These are phyloP conservation scores for Stenopsyche tienmushanensis DNA, from an alignment of 1,140 invertebrate genomes.

Conservation along the genomic window DNA sequence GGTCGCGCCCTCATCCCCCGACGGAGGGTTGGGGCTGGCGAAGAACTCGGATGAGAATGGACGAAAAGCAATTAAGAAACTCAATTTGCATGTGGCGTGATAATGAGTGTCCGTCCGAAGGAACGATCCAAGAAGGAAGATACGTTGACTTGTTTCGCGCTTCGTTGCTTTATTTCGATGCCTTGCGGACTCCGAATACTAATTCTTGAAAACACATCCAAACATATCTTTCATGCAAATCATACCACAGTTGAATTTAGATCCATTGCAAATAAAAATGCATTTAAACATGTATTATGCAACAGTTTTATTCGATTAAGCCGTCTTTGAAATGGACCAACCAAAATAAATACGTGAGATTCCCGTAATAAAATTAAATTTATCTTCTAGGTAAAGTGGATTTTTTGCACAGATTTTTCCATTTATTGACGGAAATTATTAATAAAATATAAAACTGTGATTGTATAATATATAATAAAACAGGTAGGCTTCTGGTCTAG, in stretches of 20 bases:
- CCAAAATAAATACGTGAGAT: too few species aligned
- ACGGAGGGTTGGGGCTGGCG: neutral
- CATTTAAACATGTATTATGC: too few species aligned
- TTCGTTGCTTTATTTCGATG: too few species aligned
- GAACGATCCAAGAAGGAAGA: constrained; percentile 5
- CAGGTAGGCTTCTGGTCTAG: too few species aligned
- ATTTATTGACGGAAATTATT: too few species aligned
- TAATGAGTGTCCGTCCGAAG: constrained; percentile 28
- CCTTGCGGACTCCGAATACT: neutral
- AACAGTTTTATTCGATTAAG: too few species aligned
- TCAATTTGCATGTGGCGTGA: constrained; percentile 35
- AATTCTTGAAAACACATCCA: too few species aligned
- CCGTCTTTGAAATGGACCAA: too few species aligned
- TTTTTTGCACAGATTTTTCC: neutral
- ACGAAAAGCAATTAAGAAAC: constrained; percentile 35
- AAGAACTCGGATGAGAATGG: constrained; percentile 6
- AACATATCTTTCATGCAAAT: neutral
- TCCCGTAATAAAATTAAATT: constrained; percentile 1
- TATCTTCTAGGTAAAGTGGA: neutral
- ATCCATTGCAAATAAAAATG: neutral
- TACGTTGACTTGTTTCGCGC: constrained; percentile 5
- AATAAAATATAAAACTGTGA: too few species aligned
- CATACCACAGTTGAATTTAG: neutral
- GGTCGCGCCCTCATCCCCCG: neutral
- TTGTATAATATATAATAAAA: too few species aligned